Percentiles rank a stretch among this genome's conserved stretches.
Conservation (phyloP, 2,888 invertebrate species). For the Alloplasta piceator region DNA sequence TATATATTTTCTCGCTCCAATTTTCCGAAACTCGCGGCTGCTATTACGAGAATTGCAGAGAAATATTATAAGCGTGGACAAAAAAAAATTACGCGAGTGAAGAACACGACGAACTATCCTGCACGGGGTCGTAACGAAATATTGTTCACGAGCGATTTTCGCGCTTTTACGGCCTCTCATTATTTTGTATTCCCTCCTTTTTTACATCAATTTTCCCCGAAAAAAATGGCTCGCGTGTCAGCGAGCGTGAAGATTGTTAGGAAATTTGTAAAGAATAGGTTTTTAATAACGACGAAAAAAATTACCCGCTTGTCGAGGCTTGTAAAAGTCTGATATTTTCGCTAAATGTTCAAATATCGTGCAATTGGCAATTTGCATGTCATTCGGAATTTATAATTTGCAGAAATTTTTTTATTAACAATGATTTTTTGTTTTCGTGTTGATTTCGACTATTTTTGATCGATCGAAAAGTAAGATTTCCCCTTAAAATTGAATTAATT, state of each 20-base stretch:
- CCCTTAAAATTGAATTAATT: too few species aligned
- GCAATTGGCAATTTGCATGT: too few species aligned
- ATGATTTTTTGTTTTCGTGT: too few species aligned
- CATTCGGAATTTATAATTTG: too few species aligned
- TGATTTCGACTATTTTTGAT: too few species aligned
- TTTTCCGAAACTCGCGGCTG: constrained; percentile 40
- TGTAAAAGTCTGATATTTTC: too few species aligned
- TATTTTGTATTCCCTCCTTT: neutral
- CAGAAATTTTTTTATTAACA: too few species aligned
- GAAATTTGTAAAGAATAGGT: neutral
- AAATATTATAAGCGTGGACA: constrained; percentile 41
- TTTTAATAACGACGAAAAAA: too few species aligned
- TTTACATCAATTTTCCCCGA: neutral
- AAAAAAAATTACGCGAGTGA: constrained; percentile 42
- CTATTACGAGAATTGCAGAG: constrained; percentile 23
- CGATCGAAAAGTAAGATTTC: too few species aligned
- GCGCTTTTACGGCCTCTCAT: constrained; percentile 26
- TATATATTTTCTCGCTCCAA: constrained; percentile 28
- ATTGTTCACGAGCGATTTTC: constrained; percentile 31
- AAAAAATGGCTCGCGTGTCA: constrained; percentile 5
- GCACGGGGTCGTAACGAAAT: constrained; percentile 43
- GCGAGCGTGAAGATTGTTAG: constrained; percentile 30
- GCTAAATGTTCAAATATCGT: too few species aligned
- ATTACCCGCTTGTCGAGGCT: too few species aligned
- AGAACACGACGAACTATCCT: neutral